A percentile compares a stretch with the other conserved stretches of the same genome.
Conservation (phyloP, 2,113 vertebrate genomes). For the Miniopterus natalensis region DNA sequence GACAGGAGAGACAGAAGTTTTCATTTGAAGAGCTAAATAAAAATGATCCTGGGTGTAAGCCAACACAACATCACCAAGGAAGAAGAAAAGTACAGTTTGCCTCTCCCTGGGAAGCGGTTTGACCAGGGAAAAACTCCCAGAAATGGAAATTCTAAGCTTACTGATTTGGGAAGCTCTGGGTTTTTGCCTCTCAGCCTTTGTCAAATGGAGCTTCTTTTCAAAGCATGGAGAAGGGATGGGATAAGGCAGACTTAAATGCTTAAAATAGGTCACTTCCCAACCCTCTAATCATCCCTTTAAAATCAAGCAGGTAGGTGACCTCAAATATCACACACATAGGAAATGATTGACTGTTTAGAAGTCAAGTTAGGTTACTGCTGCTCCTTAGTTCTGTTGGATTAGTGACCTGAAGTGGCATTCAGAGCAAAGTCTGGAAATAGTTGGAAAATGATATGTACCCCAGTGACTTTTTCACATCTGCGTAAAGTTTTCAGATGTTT, state of each 20-base stretch:
- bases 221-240: neutral
- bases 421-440: neutral
- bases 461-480: slow-evolving; percentile 44
- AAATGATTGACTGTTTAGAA: neutral
- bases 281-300: neutral
- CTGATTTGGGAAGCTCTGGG: slow-evolving; percentile 1
- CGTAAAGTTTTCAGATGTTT: slow-evolving; percentile 52
- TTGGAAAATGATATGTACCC: neutral
- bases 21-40: slow-evolving; percentile 57
- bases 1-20: slow-evolving; percentile 15
- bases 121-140: neutral
- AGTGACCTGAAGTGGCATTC: neutral
- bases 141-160: slow-evolving; percentile 35
- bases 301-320: slow-evolving; percentile 12
- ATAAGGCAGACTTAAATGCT: neutral
- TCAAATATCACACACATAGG: neutral
- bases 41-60: neutral
- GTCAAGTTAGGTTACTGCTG: neutral
- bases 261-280: slow-evolving; percentile 20
- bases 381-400: neutral
- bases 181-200: slow-evolving; percentile 4
- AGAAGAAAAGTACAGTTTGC: slow-evolving; percentile 21
- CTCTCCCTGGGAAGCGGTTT: slow-evolving; percentile 32
- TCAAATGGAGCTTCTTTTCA: slow-evolving; percentile 48
- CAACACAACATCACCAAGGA: neutral